phyloP scores from a whole-genome alignment of 1,140 invertebrate species.

The Ctenoplectra terminalis region DNA sequence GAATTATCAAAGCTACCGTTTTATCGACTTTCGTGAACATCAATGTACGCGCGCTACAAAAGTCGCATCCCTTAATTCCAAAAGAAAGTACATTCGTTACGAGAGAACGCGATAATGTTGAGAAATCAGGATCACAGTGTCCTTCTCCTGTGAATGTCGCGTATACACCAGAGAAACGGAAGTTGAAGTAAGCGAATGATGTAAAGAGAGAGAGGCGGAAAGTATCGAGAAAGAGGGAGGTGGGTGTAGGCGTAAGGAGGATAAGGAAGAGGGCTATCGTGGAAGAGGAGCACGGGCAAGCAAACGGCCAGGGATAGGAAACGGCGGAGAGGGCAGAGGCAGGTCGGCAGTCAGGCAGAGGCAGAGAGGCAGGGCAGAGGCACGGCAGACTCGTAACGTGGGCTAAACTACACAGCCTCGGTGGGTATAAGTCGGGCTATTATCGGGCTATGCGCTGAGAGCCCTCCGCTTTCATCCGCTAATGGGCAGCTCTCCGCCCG shows the following conservation, averaged over 20 bases:
- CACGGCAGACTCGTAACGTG: conserved; percentile 74
- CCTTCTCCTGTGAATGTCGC: background rate
- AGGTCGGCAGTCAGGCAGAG: conserved; percentile 47
- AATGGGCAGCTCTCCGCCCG: conserved; percentile 81
- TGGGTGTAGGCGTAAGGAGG: background rate
- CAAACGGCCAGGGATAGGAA: conserved; percentile 72
- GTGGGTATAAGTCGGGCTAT: conserved; percentile 82
- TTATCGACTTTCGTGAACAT: no score
- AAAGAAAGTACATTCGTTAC: no score
- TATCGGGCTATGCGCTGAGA: conserved; percentile 82
- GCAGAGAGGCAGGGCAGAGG: conserved; percentile 62
- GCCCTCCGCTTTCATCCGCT: conserved; percentile 83
- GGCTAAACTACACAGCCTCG: conserved; percentile 80
- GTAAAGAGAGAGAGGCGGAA: background rate
- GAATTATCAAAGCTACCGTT: no score
- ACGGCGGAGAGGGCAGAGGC: conserved; percentile 32
- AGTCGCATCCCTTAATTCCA: no score
- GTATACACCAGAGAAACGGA: background rate
- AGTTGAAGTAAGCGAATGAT: conserved; percentile 11
- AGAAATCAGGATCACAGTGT: no score
- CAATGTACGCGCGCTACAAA: no score
- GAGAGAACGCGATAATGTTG: no score
- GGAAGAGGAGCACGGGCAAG: conserved; percentile 58
- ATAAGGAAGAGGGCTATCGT: conserved; percentile 37
- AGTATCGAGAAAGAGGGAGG: conserved; percentile 17